A percentile compares a stretch with the other conserved stretches of the same genome.
Evolutionary conservation across 2,113 vertebrate genomes (phyloP).

Genomic region (Hypomesus transpacificus): DNA sequence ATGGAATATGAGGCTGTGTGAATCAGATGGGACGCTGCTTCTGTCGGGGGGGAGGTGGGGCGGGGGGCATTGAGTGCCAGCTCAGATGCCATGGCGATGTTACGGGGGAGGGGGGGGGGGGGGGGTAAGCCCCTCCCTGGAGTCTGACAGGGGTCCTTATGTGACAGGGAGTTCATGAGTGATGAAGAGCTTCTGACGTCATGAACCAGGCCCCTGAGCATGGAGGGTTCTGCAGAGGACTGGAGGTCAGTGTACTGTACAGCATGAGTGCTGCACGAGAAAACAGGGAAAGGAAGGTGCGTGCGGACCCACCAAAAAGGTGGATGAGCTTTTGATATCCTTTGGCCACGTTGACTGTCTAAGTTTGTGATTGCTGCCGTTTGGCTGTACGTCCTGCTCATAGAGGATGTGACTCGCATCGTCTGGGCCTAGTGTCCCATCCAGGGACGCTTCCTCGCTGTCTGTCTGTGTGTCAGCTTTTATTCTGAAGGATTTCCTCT

Average conservation of each 20-base stretch:
- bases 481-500: conserved; percentile 48
- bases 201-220: not conserved
- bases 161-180: not conserved
- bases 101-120: too few relatives aligned
- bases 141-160: too few relatives aligned
- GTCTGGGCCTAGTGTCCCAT: conserved; percentile 22
- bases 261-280: too few relatives aligned
- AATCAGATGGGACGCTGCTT: too few relatives aligned
- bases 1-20: too few relatives aligned
- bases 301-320: too few relatives aligned
- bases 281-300: too few relatives aligned
- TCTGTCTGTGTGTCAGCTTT: conserved; percentile 40
- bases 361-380: not conserved
- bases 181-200: not conserved
- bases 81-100: too few relatives aligned
- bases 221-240: not conserved
- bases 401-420: conserved; percentile 44
- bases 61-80: too few relatives aligned
- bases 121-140: too few relatives aligned
- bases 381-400: conserved; percentile 31
- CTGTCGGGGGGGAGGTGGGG: too few relatives aligned
- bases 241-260: not conserved
- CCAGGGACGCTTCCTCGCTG: conserved; percentile 27
- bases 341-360: not conserved
- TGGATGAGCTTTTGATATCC: not conserved